These are phyloP conservation scores for Meriones psammophilus DNA, from an alignment of 2,797 vertebrate genomes.

Conservation along the genomic window DNA sequence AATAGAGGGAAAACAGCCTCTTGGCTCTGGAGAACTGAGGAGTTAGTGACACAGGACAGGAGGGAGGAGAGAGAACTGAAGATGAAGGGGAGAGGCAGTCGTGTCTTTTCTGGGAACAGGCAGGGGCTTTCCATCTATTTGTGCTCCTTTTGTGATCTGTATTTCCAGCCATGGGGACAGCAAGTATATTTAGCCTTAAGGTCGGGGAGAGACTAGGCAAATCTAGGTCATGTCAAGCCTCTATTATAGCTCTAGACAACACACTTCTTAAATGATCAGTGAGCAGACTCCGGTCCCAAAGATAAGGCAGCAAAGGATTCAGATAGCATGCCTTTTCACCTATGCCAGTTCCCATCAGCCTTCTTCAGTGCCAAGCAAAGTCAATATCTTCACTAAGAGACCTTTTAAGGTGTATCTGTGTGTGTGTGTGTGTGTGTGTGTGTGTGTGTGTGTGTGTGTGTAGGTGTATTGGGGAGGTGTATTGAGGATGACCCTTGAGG, in stretches of 20 bases:
- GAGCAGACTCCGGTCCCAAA: background rate
- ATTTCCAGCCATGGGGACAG: background rate
- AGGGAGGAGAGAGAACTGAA: background rate
- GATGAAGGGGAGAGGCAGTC: background rate
- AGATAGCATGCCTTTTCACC: background rate
- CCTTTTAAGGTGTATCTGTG: background rate
- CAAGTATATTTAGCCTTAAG: background rate
- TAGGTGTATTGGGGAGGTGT: too few species aligned
- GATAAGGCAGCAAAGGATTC: background rate
- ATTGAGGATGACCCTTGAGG: background rate
- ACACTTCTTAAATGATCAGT: background rate
- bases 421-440: background rate
- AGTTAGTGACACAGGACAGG: background rate
- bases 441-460: background rate
- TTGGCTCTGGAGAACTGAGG: background rate
- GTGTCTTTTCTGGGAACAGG: background rate
- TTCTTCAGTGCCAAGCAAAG: background rate
- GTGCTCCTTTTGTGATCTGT: background rate
- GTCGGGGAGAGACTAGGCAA: background rate
- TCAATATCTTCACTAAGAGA: background rate
- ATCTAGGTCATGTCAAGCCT: background rate
- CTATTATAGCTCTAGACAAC: background rate
- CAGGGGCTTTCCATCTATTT: background rate
- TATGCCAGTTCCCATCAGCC: background rate
- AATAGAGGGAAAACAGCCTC: background rate